phyloP scores from a whole-genome alignment of 2,888 invertebrate genomes.

The Tanytarsus gracilentus region DNA sequence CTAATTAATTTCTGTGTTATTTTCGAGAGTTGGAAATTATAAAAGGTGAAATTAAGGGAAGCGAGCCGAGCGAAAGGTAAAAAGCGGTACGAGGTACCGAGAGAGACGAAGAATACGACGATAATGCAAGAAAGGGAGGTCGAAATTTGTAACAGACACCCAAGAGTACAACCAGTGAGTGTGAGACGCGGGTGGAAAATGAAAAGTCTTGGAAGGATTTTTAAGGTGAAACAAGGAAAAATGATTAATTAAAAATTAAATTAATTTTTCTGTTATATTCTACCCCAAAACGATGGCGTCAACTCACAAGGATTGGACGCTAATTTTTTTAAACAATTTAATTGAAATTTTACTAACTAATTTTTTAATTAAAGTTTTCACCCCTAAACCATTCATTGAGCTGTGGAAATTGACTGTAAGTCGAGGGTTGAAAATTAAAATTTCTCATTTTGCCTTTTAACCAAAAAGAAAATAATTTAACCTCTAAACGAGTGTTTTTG shows the following conservation, averaged over 20 bases:
- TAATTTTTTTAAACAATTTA: too few relatives aligned
- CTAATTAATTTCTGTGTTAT: constrained; percentile 29
- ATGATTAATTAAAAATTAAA: constrained; percentile 29
- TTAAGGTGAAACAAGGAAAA: constrained; percentile 27
- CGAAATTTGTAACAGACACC: constrained; percentile 19
- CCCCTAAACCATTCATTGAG: too few relatives aligned
- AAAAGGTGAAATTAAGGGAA: constrained; percentile 17
- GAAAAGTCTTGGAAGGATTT: constrained; percentile 23
- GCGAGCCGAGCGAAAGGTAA: not conserved
- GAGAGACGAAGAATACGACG: constrained; percentile 4
- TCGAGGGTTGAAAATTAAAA: too few relatives aligned
- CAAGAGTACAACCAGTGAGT: constrained; percentile 7
- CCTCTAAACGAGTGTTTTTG: too few relatives aligned
- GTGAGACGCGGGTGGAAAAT: not conserved
- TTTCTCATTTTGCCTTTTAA: too few relatives aligned
- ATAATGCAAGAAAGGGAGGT: not conserved
- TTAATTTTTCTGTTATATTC: constrained; percentile 24
- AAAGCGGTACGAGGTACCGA: not conserved
- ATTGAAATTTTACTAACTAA: too few relatives aligned
- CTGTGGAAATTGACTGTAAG: too few relatives aligned
- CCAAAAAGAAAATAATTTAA: too few relatives aligned
- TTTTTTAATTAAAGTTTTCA: too few relatives aligned
- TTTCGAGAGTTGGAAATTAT: constrained; percentile 22
- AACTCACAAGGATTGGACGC: too few relatives aligned
- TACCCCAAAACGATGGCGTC: too few relatives aligned